These are phyloP conservation scores for Agriotes lineatus DNA, from an alignment of 2,888 invertebrate genomes.

Conservation along the genomic window DNA sequence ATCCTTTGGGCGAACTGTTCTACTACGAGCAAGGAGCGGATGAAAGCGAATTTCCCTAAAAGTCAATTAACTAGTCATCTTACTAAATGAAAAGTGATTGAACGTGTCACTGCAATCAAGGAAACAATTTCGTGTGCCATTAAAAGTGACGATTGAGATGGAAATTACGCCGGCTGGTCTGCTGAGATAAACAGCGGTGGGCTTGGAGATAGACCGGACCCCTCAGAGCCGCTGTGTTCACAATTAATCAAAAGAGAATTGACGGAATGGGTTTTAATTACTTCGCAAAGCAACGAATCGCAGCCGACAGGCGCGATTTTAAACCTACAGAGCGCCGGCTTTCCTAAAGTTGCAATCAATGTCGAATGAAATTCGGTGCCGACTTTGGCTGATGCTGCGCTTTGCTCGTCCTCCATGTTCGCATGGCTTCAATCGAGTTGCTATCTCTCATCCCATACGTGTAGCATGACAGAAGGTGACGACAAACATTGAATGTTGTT, in stretches of 20 bases:
- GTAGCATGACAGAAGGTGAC: no score
- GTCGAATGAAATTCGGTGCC: slow-evolving; percentile 15
- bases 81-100: slow-evolving; percentile 68
- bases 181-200: slow-evolving; percentile 65
- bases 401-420: no score
- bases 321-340: slow-evolving; percentile 39
- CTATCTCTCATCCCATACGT: no score
- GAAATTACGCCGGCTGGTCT: slow-evolving; percentile 66
- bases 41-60: slow-evolving; percentile 54
- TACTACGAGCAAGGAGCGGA: slow-evolving; percentile 32
- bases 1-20: neutral
- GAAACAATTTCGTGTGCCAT: slow-evolving; percentile 66
- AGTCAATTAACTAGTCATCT: slow-evolving; percentile 67
- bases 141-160: slow-evolving; percentile 69
- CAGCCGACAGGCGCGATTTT: slow-evolving; percentile 43
- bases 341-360: slow-evolving; percentile 37
- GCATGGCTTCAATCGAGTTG: no score
- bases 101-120: slow-evolving; percentile 67
- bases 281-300: slow-evolving; percentile 57
- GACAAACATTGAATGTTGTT: no score
- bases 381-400: no score
- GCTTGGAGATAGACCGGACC: slow-evolving; percentile 57
- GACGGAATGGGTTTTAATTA: slow-evolving; percentile 66
- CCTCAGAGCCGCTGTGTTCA: slow-evolving; percentile 60
- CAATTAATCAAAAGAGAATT: slow-evolving; percentile 67